phyloP scores from a whole-genome alignment of 2,113 vertebrate genomes.

The Rhodinocichla rosea region DNA sequence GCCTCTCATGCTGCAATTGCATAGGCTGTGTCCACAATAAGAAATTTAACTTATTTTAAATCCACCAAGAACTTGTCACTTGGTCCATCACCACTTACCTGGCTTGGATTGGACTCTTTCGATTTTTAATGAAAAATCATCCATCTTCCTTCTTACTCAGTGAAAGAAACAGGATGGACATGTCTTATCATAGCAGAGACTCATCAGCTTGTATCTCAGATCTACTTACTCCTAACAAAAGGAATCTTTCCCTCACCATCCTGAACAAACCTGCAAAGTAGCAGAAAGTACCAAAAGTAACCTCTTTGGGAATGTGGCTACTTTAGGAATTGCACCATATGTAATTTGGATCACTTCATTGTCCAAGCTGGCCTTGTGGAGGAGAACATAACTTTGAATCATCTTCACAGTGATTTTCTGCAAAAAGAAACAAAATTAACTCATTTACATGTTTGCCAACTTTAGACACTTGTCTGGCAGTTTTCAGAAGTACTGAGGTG shows the following conservation, averaged over 20 bases:
- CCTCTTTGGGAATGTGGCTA: background rate
- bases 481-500: background rate
- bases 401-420: background rate
- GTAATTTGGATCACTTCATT: background rate
- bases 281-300: background rate
- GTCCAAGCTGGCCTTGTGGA: background rate
- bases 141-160: background rate
- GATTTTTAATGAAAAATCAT: background rate
- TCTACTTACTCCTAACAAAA: background rate
- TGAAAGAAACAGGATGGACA: background rate
- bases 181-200: background rate
- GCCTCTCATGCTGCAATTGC: background rate
- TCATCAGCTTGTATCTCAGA: background rate
- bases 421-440: accelerated
- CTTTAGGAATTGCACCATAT: background rate
- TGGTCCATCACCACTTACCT: background rate
- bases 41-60: background rate
- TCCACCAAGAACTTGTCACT: background rate
- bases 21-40: background rate
- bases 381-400: background rate
- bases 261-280: background rate
- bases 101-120: background rate
- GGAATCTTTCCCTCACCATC: background rate
- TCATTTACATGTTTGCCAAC: background rate
- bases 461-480: background rate